Evolutionary conservation across 2,797 vertebrate genomes (phyloP), one percentile per base, ranked within the genome.

Genomic region (Salarias fasciatus): DNA sequence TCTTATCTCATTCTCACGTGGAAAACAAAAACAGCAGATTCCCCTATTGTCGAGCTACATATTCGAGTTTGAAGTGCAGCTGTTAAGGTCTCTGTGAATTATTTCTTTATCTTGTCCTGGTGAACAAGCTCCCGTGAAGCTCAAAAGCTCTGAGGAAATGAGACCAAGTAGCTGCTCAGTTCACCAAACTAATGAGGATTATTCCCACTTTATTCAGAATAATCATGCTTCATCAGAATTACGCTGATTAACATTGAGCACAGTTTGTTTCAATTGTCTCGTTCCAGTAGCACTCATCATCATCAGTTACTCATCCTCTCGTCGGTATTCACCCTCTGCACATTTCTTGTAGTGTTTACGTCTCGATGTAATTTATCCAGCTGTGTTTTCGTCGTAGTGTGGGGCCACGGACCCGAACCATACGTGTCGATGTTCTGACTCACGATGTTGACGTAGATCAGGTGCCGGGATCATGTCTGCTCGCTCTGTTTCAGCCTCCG

Each of bases 401-500:
- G 18, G 54, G 63, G 53, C 41, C n/a, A n/a, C n/a, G 57, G 75
- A 57, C 83, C 64, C 50, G 69, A 70, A 73, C 60, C 78, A 6
- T 31, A 60, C 5, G 50, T 67, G 73, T 76, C 4, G n/a, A 33
- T 11, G 69, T 72, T 47, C 43, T 64, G 71, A 76, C 58, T 75
- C 77, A 76, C 33, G 44, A 55, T 76, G 66, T 68, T 6, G 63
- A 77, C 73, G 53, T 36, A n/a, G 75, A 82, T 76, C 5, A 46
- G 83, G 71, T 58, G 61, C 75, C 44, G 31, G 69, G 64, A 31
- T 66, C 66, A 69, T 53, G 71, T 61, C 67, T 67, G 51, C 52
- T 67, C 58, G 72, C 65, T 79, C 54, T 55, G 64, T 68, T 53
- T 79, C 72, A 75, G 76, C 71, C 65, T 82, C 72, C 59, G 72